Evolutionary conservation across 2,113 vertebrate species (phyloP).

Genomic region (Suricata suricatta): DNA sequence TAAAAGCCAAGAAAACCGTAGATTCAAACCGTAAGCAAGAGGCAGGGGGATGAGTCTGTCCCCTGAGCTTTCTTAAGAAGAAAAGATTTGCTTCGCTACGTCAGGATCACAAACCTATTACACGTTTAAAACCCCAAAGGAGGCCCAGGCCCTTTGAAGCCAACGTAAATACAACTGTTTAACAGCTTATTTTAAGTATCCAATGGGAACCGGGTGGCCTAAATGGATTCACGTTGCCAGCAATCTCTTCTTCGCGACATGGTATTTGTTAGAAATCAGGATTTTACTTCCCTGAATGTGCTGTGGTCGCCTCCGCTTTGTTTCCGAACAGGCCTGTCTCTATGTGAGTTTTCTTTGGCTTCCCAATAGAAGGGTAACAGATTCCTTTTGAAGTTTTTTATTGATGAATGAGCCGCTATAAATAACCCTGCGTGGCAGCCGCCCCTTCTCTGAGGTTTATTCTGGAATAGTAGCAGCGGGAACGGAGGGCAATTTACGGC

Average conservation of each 20-base stretch:
- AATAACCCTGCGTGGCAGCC: slow-evolving; percentile 85
- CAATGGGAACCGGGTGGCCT: slow-evolving; percentile 69
- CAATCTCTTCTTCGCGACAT: slow-evolving; percentile 45
- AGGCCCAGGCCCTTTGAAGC: slow-evolving; percentile 66
- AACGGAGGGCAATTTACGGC: slow-evolving; percentile 81
- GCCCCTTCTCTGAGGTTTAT: slow-evolving; percentile 81
- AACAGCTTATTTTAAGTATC: slow-evolving; percentile 81
- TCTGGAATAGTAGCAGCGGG: slow-evolving; percentile 84
- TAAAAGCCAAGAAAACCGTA: neutral
- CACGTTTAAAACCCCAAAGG: slow-evolving; percentile 66
- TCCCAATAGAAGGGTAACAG: slow-evolving; percentile 84
- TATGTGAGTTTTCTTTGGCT: slow-evolving; percentile 86
- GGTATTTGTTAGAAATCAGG: slow-evolving; percentile 83
- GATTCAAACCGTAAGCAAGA: neutral
- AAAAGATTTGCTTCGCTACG: slow-evolving; percentile 29
- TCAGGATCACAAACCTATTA: slow-evolving; percentile 75
- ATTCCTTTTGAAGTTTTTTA: slow-evolving; percentile 89
- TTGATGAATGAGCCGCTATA: slow-evolving; percentile 89
- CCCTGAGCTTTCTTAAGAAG: slow-evolving; percentile 2
- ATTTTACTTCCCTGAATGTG: slow-evolving; percentile 77
- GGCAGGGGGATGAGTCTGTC: neutral
- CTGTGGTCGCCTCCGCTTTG: slow-evolving; percentile 81
- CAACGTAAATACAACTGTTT: slow-evolving; percentile 79
- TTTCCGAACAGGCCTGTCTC: slow-evolving; percentile 83
- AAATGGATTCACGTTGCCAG: slow-evolving; percentile 71